Conservation (phyloP, 2,888 invertebrate species). For the Vannuccia rotundouncinata region DNA sequence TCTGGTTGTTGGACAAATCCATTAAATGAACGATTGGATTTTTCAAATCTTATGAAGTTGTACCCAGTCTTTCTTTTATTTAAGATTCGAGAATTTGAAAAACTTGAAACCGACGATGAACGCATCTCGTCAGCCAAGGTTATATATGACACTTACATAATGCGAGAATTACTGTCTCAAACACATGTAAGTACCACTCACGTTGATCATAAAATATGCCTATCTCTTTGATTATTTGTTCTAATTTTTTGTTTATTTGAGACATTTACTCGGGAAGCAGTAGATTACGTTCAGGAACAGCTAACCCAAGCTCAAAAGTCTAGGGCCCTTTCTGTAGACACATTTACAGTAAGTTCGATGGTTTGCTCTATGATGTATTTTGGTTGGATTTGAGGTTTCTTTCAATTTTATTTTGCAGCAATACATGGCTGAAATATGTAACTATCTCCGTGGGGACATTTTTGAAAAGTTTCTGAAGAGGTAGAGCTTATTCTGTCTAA, state of each 20-base stretch:
- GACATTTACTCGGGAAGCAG: constrained; percentile 96
- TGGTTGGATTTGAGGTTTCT: not conserved
- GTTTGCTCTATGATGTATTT: too few relatives aligned
- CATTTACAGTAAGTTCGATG: constrained; percentile 78
- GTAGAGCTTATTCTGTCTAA: too few relatives aligned
- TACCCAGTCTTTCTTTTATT: too few relatives aligned
- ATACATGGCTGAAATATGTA: constrained; percentile 98
- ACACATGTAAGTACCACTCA: constrained; percentile 70
- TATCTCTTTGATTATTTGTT: not conserved
- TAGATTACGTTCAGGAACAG: constrained; percentile 93
- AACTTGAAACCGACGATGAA: constrained; percentile 92
- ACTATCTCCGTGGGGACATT: constrained; percentile 87
- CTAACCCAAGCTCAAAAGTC: constrained; percentile 73
- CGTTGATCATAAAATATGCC: too few relatives aligned
- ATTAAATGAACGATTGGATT: too few relatives aligned
- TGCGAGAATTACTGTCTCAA: constrained; percentile 97
- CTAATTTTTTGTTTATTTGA: constrained; percentile 60
- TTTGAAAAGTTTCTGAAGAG: constrained; percentile 97
- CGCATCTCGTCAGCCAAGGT: constrained; percentile 85
- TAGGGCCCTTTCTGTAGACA: constrained; percentile 70
- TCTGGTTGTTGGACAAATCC: too few relatives aligned
- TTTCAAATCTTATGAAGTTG: too few relatives aligned
- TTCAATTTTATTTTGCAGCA: constrained; percentile 67
- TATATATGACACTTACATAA: constrained; percentile 99
- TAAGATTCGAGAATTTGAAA: constrained; percentile 96